Evolutionary conservation across 2,113 vertebrate genomes (phyloP), one percentile per base, ranked within the genome.

Genomic region (Pteropus alecto): DNA sequence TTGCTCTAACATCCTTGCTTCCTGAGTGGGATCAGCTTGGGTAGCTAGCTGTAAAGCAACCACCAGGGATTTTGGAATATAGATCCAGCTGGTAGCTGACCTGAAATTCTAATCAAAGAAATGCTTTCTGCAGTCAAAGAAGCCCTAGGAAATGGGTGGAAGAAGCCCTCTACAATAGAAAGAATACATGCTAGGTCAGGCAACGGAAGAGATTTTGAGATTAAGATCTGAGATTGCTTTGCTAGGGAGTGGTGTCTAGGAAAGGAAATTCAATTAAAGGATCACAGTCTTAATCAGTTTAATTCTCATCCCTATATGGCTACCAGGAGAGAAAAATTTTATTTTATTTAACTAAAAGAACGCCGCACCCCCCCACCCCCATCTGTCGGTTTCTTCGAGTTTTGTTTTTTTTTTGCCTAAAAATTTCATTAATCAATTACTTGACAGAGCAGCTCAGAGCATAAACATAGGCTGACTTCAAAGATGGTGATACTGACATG

Each of bases 201-300:
- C 15, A 48, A 84, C 79, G 61, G 12, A 43, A n/a, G 30, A 76
- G 65, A 90, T 70, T 94, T 24, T 78, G 61, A 82, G 26, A 94
- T 56, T 48, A 58, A 78, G 60, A 58, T 97, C 82, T 84, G 81
- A 76, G 81, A 86, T 43, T 41, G 43, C 81, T 97, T 94, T 90
- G 58, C 83, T 95, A 35, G 60, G 35, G 35, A 60, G 46, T 84
- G 60, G 51, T 65, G 48, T 94, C 74, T 73, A 28, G 93, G 90
- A 82, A 61, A 79, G 67, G 13, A 85, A 90, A 96, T 68, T 24
- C 54, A 96, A 87, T 90, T 22, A 78, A 90, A 96, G 81, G 84
- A 95, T 46, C 70, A 70, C 13, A 28, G 19, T 51, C 51, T 86
- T 96, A 88, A 92, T 93, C 33, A 26, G 48, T 65, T 95, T 90